Evolutionary conservation across 2,797 vertebrate genomes (phyloP).

Genomic region (Leptatherina wallacei): DNA sequence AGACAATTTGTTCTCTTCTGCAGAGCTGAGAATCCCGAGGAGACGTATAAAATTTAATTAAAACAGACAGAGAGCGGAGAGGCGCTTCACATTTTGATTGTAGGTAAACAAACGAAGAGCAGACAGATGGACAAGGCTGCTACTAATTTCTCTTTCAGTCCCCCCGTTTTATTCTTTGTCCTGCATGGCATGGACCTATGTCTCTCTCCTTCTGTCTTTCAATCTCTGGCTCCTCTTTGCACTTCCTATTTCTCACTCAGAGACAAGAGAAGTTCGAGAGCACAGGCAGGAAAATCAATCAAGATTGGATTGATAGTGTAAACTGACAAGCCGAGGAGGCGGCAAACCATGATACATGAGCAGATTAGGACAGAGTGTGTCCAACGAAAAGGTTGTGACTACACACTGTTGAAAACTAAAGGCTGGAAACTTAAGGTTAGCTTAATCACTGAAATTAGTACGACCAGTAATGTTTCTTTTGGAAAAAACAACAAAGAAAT

Average conservation of each 20-base stretch:
- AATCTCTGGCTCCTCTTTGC: conserved; percentile 38
- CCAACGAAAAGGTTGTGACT: conserved; percentile 35
- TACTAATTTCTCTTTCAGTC: conserved; percentile 5
- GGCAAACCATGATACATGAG: conserved; percentile 63
- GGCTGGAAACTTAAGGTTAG: conserved; percentile 5
- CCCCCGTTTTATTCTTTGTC: conserved; percentile 19
- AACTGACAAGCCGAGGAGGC: conserved; percentile 70
- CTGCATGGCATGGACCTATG: conserved; percentile 7
- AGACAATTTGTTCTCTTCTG: conserved; percentile 68
- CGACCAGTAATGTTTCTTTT: conserved; percentile 2
- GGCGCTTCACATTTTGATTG: conserved; percentile 22
- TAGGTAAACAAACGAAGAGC: conserved; percentile 44
- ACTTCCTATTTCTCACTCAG: conserved; percentile 50
- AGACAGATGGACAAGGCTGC: conserved; percentile 20
- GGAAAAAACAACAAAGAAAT: no score
- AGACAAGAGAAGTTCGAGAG: conserved; percentile 60
- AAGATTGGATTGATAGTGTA: conserved; percentile 71
- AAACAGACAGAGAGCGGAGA: conserved; percentile 27
- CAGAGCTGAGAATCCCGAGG: conserved; percentile 29
- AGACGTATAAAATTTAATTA: conserved; percentile 62
- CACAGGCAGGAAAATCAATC: conserved; percentile 69
- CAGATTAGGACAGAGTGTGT: conserved; percentile 56
- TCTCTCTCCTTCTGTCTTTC: conserved; percentile 8
- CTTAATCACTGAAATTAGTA: conserved; percentile 15
- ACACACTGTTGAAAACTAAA: conserved; percentile 13